phyloP scores from a whole-genome alignment of 2,797 vertebrate species.

The Pseudochirops cupreus region DNA sequence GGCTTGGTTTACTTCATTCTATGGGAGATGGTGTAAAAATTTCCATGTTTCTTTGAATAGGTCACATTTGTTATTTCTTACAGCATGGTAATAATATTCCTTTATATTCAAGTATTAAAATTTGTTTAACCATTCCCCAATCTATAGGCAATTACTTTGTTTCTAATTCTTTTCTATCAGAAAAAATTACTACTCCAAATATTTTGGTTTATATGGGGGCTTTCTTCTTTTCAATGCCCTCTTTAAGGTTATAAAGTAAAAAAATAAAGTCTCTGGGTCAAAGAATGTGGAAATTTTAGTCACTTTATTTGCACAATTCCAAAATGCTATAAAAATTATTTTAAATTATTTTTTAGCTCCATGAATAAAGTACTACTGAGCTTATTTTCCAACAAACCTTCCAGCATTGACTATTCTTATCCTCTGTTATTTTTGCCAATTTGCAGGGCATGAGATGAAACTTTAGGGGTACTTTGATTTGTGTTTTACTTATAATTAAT shows the following conservation, averaged over 20 bases:
- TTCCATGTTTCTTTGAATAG: neutral
- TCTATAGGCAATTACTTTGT: neutral
- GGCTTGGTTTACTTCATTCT: neutral
- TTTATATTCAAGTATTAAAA: neutral
- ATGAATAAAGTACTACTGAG: neutral
- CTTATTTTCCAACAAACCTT: neutral
- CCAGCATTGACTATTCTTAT: neutral
- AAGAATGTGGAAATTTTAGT: neutral
- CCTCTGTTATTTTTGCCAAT: neutral
- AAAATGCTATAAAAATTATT: neutral
- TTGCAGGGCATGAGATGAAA: neutral
- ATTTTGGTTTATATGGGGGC: neutral
- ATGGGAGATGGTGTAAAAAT: neutral
- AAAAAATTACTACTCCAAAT: neutral
- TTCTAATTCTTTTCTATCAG: neutral
- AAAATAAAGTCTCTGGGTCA: neutral
- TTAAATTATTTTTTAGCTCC: neutral
- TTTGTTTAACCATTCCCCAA: neutral
- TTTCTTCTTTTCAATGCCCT: neutral
- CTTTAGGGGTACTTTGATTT: neutral
- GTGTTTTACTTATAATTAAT: neutral
- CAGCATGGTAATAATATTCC: neutral
- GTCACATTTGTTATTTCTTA: neutral
- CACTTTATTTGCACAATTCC: neutral
- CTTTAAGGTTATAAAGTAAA: neutral